These are phyloP conservation scores for Tetramorium simillimum DNA, from an alignment of 1,140 invertebrate genomes.

Conservation along the genomic window DNA sequence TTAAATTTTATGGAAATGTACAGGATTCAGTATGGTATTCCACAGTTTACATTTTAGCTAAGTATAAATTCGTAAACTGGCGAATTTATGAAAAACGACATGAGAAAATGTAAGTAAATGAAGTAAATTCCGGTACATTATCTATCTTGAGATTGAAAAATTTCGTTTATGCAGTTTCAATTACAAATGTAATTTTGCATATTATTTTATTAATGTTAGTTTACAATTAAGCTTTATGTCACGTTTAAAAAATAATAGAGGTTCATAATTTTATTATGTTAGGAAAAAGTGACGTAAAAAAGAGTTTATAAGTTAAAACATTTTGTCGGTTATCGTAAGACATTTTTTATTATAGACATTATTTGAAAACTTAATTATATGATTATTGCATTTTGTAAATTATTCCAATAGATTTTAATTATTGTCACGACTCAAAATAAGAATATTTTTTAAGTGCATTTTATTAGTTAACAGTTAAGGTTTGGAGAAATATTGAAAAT, in stretches of 20 bases:
- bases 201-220: background rate
- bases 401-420: background rate
- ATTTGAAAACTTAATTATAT: background rate
- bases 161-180: too few species aligned
- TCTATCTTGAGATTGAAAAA: background rate
- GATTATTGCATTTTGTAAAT: background rate
- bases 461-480: background rate
- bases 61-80: background rate
- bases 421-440: too few species aligned
- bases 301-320: background rate
- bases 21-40: background rate
- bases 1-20: constrained; percentile 27
- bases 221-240: background rate
- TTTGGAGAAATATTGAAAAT: background rate
- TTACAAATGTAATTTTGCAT: too few species aligned
- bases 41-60: constrained; percentile 2
- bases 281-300: background rate
- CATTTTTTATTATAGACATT: background rate
- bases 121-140: background rate
- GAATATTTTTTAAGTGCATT: too few species aligned
- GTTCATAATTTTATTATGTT: background rate
- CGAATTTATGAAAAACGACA: background rate
- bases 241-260: background rate
- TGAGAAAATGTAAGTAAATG: background rate
- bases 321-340: background rate